Evolutionary conservation across 2,797 vertebrate genomes (phyloP), one percentile per base, ranked within the genome.

Genomic region (Sebastes steindachneri): DNA sequence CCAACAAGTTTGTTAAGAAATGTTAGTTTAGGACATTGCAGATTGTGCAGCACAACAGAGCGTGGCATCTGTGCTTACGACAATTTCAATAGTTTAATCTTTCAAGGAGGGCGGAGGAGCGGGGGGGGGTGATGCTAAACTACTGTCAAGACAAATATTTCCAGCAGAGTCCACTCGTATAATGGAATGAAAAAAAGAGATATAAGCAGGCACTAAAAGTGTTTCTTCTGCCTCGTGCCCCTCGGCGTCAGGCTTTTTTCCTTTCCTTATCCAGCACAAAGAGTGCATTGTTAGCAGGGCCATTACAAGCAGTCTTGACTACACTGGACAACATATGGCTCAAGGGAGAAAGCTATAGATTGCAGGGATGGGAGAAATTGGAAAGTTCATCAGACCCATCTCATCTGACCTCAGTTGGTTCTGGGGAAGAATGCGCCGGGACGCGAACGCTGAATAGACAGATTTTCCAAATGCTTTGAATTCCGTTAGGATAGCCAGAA

Each of bases 381-480:
- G 81, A 95, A 96, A 96, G 96, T 97, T 97, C 97, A 97, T 98
- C 97, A 97, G 96, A 95, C 95, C 93, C 93, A 96, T 97, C 97
- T 93, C 95, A 94, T 96, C 96, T 98, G 97, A 99, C 97, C 97
- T 93, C 94, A 17, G 80, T 82, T 19, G 67, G 83, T 89, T 92
- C 78, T 37, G 92, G 86, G 94, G 92, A 95, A 97, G 95, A 96
- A 96, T 95, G 95, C 94, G 80, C 89, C 88, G 88, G 95, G 95
- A 97, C 89, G 94, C 96, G 90, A 92, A 17, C 53, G 95, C 94
- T 98, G 97, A 98, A 98, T 97, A 96, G 97, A 97, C 96, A 98
- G 95, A 98, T 98, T 99, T 99, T 98, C 97, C 97, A 97, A 99
- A 98, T 98, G 97, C 97, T 99, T 99, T 97, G 97, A 95, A 98